Evolutionary conservation across 2,797 vertebrate genomes (phyloP), one percentile per base, ranked within the genome.

Genomic region (Catostomus latipinnis): DNA sequence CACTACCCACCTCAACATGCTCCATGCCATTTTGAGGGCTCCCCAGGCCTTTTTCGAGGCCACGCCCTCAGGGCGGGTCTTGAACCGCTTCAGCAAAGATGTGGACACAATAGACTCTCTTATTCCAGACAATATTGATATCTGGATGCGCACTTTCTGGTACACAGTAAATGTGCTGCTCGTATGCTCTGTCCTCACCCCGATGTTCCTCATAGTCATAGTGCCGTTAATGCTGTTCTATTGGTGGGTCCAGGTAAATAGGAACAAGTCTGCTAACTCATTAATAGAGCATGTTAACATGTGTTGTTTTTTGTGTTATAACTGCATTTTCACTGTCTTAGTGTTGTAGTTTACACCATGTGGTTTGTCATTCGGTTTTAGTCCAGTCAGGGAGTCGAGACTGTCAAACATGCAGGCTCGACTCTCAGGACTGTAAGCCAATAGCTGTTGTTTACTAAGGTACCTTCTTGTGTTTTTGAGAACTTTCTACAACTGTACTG

Each of bases 241-340:
- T 94, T 95, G 94, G 93, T 94, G 93, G 92, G 93, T 94, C 90
- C 94, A 95, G 94, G 94, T 95, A 95, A 95, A 95, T 93, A 91
- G 93, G 91, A 90, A 87, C 79, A 54, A 88, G 88, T 92, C 88
- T 89, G 91, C 90, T 91, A 90, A 93, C 90, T 93, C 87, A 91
- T 92, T 90, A 89, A 91, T 92, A 86, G 80, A 81, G 86, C 89
- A 88, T 89, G 88, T 76, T 34, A 79, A 65, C 79, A 22, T 84
- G 69, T 34, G 34, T 34, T 80, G 53, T 72, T 50, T 65, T 56
- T 76, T 53, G 6, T 58, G 65, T 72, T 79, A 34, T 80, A 82
- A 79, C 69, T 56, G 67, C 66, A 84, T 88, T 16, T 13, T 68
- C 78, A 76, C 77, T 85, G 72, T 88, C 6, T 48, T 87, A 86